Base-by-base conservation (phyloP, 2,888 invertebrate genomes). In the Drosophila dives region DNA sequence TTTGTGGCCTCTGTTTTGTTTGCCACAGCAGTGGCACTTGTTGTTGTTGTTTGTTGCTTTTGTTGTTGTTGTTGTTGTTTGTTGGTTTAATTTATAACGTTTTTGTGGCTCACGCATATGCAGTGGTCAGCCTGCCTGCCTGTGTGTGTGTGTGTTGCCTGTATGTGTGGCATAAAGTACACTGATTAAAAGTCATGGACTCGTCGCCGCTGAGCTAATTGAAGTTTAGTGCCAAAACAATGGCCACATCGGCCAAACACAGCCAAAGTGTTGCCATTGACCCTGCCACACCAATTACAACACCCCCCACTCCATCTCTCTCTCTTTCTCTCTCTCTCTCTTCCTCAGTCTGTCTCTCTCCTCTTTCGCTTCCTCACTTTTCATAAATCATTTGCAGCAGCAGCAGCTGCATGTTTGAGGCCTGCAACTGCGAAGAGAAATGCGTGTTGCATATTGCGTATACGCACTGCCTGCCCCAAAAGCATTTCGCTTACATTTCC, bases 141-240 rank as follows among this genome's bases (percentile, higher is more conserved):
- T 42, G 36, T 38, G 38, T 23, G 34, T 17, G 20, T 60, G 34
- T 42, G 45, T 48, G 76, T 53, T 61, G 64, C 36, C 50, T 49
- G 78, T 50, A n/a, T n/a, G 72, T 71, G 64, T 63, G 75, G 75
- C 79, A 80, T 65, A 84, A 86, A 84, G 86, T 71, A 85, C 73
- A 81, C 88, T 88, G 88, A 85, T 85, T 88, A 85, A 85, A 85
- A 85, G 88, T 85, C 85, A 85, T 88, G 88, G 86, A 85, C 85
- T 85, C 72, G 69, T 61, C 59, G 62, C 88, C 72, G 69, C 64
- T 62, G 62, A 73, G 77, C 88, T 87, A 85, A 85, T 85, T 85
- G 88, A 85, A 85, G 86, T 87, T 85, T 87, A 85, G 84, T 83
- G 84, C 81, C 79, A 72, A 71, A 78, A 65, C 64, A 63, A 62